Evolutionary conservation across 2,888 invertebrate species (phyloP).

Genomic region (Amphipoea lucens): DNA sequence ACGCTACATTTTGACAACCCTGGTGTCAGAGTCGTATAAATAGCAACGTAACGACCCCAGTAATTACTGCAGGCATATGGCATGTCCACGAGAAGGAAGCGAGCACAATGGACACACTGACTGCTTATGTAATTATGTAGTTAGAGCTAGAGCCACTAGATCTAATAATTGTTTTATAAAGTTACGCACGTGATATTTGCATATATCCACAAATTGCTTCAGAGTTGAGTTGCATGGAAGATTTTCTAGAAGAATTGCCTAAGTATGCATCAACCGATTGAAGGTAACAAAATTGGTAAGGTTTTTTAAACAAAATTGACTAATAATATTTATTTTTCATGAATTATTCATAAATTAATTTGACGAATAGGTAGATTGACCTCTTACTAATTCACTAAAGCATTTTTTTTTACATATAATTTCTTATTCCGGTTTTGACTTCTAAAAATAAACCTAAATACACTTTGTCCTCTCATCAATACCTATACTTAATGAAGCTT

Average conservation of each 20-base stretch:
- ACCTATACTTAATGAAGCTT: background rate
- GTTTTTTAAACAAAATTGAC: background rate
- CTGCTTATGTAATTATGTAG: slow-evolving; percentile 62
- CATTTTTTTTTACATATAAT: background rate
- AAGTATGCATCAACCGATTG: background rate
- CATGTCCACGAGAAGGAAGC: slow-evolving; percentile 59
- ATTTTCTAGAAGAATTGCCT: background rate
- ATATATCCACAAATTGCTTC: background rate
- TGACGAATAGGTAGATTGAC: background rate
- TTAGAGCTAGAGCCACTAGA: slow-evolving; percentile 27
- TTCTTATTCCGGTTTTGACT: background rate
- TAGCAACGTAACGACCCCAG: slow-evolving; percentile 25
- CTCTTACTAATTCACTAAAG: background rate
- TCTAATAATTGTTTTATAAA: slow-evolving; percentile 46
- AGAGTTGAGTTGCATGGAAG: background rate
- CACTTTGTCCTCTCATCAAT: background rate
- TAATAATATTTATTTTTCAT: background rate
- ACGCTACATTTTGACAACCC: slow-evolving; percentile 15
- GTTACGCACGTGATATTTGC: slow-evolving; percentile 8
- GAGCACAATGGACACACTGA: slow-evolving; percentile 64
- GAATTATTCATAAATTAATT: too few species aligned
- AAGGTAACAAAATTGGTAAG: background rate
- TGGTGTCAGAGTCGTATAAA: background rate
- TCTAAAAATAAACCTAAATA: background rate
- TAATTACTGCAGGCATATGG: slow-evolving; percentile 43